Conservation (phyloP, 2,113 vertebrate genomes). For the Myiopsitta monachus region DNA sequence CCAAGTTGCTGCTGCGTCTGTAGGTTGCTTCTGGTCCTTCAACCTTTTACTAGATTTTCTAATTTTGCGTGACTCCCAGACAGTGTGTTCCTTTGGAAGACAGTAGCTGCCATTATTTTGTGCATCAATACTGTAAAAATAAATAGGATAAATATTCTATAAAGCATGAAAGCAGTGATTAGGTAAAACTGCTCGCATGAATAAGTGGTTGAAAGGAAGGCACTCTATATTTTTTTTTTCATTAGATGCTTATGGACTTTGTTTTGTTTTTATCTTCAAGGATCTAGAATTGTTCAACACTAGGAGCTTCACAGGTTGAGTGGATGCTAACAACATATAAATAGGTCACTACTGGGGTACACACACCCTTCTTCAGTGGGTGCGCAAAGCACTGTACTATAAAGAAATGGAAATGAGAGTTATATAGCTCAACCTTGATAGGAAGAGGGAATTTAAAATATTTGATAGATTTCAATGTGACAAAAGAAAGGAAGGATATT, state of each 20-base stretch:
- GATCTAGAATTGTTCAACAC: background rate
- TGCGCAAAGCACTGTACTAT: background rate
- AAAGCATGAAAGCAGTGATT: background rate
- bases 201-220: background rate
- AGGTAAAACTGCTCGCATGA: background rate
- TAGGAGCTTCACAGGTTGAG: background rate
- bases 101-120: background rate
- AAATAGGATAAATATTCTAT: background rate
- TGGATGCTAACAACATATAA: background rate
- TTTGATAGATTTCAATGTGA: background rate
- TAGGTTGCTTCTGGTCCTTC: background rate
- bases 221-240: background rate
- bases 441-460: background rate
- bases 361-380: background rate
- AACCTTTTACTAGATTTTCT: background rate
- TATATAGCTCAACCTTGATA: background rate
- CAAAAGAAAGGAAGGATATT: background rate
- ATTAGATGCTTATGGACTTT: background rate
- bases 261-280: background rate
- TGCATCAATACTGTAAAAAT: background rate
- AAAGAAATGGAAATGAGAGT: background rate
- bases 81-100: background rate
- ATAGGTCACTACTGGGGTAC: background rate
- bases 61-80: background rate
- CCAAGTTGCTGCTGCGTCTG: background rate